Evolutionary conservation across 2,797 vertebrate genomes (phyloP).

Genomic region (Sebastiscus tertius): DNA sequence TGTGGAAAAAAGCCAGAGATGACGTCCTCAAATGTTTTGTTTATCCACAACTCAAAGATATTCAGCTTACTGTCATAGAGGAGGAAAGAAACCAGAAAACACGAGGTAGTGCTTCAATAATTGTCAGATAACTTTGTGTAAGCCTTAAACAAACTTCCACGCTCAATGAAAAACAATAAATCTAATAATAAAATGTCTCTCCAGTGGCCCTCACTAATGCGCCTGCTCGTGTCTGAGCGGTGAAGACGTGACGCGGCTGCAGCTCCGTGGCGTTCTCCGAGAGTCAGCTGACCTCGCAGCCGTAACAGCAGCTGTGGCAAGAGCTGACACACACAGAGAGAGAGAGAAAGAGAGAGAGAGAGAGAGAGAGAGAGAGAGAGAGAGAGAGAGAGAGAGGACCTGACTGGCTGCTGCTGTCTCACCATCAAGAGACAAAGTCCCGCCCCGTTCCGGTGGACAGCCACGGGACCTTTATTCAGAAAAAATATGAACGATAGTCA

Average conservation of each 20-base stretch:
- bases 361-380: too few species aligned
- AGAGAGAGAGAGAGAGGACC: constrained; percentile 22
- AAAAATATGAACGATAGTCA: too few species aligned
- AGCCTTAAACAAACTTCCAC: background rate
- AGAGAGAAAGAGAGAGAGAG: too few species aligned
- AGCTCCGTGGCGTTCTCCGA: constrained; percentile 29
- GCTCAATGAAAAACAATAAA: background rate
- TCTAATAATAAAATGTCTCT: background rate
- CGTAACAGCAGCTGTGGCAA: constrained; percentile 69
- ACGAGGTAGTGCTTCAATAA: background rate
- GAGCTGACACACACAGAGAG: constrained; percentile 65
- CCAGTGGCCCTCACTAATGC: background rate
- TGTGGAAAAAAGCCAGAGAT: too few species aligned
- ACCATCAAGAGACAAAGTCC: constrained; percentile 32
- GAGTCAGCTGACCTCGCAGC: constrained; percentile 62
- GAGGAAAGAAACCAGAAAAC: too few species aligned
- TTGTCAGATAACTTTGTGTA: background rate
- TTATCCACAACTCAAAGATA: too few species aligned
- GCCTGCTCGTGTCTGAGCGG: background rate
- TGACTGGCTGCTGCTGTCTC: constrained; percentile 33
- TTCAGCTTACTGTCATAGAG: too few species aligned
- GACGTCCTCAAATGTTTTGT: too few species aligned
- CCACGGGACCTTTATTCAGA: too few species aligned
- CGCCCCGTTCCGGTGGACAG: accelerated
- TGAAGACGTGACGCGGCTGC: constrained; percentile 24